Conservation (phyloP, 2,113 vertebrate genomes). For the Cercocebus atys region DNA sequence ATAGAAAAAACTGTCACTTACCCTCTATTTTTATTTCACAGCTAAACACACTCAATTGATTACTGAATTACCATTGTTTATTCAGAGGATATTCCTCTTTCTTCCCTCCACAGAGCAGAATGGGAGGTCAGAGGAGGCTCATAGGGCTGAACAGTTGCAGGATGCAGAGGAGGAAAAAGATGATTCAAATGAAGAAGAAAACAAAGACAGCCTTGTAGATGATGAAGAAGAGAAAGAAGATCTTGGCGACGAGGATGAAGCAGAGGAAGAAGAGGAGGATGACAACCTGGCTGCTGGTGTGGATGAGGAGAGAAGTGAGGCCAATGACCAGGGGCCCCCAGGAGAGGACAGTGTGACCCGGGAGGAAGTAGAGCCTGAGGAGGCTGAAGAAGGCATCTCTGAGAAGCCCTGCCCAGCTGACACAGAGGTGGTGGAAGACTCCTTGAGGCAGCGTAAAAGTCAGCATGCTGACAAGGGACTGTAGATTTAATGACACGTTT, state of each 20-base stretch:
- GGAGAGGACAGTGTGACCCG: conserved; percentile 81
- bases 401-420: conserved; percentile 51
- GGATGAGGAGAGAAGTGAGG: conserved; percentile 40
- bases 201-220: conserved; percentile 80
- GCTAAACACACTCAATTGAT: not conserved
- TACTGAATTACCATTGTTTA: not conserved
- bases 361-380: conserved; percentile 75
- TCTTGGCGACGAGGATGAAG: conserved; percentile 65
- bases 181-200: conserved; percentile 69
- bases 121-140: conserved; percentile 72
- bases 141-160: conserved; percentile 70
- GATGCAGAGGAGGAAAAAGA: conserved; percentile 80
- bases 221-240: conserved; percentile 81
- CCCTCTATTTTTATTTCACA: not conserved
- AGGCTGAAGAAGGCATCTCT: conserved; percentile 42
- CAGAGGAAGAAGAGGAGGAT: conserved; percentile 80
- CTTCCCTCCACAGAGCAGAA: conserved; percentile 78
- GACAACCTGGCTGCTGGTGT: not conserved
- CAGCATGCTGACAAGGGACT: conserved; percentile 75
- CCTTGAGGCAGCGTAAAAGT: conserved; percentile 86
- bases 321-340: conserved; percentile 70
- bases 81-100: not conserved
- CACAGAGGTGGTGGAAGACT: conserved; percentile 74
- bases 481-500: conserved; percentile 51
- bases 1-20: not conserved